Evolutionary conservation across 2,797 vertebrate species (phyloP), one percentile per base, ranked within the genome.

Genomic region (Oreonectes daqikongensis): DNA sequence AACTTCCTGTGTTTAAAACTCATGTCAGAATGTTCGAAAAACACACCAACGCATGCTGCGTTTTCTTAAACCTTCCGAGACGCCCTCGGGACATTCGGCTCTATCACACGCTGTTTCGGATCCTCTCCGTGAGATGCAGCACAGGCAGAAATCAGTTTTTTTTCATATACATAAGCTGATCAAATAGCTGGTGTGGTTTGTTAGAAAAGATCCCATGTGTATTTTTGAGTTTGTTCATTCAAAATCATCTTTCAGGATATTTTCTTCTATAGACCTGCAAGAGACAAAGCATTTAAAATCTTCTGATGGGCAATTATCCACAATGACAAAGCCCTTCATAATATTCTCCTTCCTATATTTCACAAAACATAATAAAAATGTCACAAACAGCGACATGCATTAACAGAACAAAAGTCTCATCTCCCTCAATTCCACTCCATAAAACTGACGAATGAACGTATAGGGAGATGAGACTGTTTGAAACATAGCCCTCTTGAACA

Each of bases 361-460:
- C 28, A 24, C 15, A n/a, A 68, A 68, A 67, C 53, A 42, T 70
- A 69, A 77, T 77, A 64, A 70, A 69, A 70, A 61, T 77, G 67
- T 77, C 67, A 70, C 44, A 44, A 15, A n/a, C 14, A 0, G 32
- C 32, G 75, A 77, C 22, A 1, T 52, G 28, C 66, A 61, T 70
- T 50, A 53, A 69, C 40, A 61, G n/a, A 65, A 66, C 42, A 35
- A n/a, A 55, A 46, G 46, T 65, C 59, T 77, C 78, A 40, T 82
- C 74, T 69, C 14, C 14, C 60, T 69, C 18, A 30, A 72, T 75
- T n/a, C n/a, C 68, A 50, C 66, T 78, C 48, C 75, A 46, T 77
- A 70, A 81, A 79, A n/a, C 50, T 77, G 66, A 64, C 63, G 59
- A 66, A 81, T 79, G 66, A 57, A 79, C 81, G 73, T 83, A 67